Base-by-base conservation (phyloP, 2,797 vertebrate species). In the Borostomias antarcticus region DNA sequence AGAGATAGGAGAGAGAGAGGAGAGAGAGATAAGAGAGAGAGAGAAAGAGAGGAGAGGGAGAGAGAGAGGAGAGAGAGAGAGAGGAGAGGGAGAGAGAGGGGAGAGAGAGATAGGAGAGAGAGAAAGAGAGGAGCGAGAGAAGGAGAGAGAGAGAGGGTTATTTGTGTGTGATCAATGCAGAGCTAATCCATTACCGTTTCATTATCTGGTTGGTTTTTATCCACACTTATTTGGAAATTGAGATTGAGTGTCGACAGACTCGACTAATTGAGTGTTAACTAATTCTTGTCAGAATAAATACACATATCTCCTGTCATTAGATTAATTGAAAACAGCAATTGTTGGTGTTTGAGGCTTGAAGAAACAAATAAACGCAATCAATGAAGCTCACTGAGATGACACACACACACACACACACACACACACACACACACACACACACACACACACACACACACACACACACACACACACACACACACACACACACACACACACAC, bases 401-500 rank as follows among this genome's bases (percentile, higher is more conserved):
- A n/a, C n/a, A n/a, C n/a, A n/a, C n/a, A n/a, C n/a, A n/a, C n/a
- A n/a, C 86, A 86, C 85, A 84, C 85, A 79, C 83, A 87, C 83
- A 82, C 66, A 81, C 86, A 86, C 85, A 84, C 85, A 79, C 83
- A 87, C 83, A 82, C 66, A 81, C 86, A 86, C 85, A 84, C 85
- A 79, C 83, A 87, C 83, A 82, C 66, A 81, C 86, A 86, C 85
- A 84, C 85, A 79, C 83, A 87, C 83, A 82, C 66, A 81, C 86
- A 86, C 85, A 84, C 85, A 79, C 83, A 87, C 83, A 82, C 66
- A 81, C 86, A 86, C 85, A 84, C 85, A 79, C 83, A 87, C 83
- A 82, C 66, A 81, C 86, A 86, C 85, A 84, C 85, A 79, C 83
- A 87, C 86, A 86, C 85, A 84, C 85, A 79, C 83, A 87, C 83